Conservation (phyloP, 2,113 vertebrate species). For the Egretta garzetta region DNA sequence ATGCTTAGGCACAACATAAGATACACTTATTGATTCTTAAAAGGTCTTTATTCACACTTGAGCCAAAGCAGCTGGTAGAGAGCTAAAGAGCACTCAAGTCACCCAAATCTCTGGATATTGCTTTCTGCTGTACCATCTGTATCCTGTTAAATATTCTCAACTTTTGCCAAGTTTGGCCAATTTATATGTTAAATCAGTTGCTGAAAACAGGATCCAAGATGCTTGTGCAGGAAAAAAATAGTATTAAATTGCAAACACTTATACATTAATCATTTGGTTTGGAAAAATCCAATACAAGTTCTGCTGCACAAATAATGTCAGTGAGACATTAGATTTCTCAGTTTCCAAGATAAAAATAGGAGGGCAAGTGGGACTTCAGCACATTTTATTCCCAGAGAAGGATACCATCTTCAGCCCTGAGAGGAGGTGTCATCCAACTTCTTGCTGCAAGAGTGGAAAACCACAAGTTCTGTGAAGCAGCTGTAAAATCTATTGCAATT, state of each 20-base stretch:
- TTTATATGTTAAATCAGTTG: slow-evolving; percentile 82
- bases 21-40: slow-evolving; percentile 76
- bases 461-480: background rate
- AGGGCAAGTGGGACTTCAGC: background rate
- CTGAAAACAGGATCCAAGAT: slow-evolving; percentile 73
- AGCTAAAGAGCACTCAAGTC: slow-evolving; percentile 76
- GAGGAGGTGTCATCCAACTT: background rate
- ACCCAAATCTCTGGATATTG: slow-evolving; percentile 81
- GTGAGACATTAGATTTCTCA: slow-evolving; percentile 16
- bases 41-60: slow-evolving; percentile 81
- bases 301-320: slow-evolving; percentile 34
- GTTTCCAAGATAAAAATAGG: background rate
- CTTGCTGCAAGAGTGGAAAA: background rate
- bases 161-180: slow-evolving; percentile 82
- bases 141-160: slow-evolving; percentile 81
- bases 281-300: slow-evolving; percentile 47
- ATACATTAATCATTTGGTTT: slow-evolving; percentile 72
- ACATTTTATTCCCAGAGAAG: background rate
- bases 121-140: slow-evolving; percentile 83
- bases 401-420: background rate
- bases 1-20: slow-evolving; percentile 71
- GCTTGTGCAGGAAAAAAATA: slow-evolving; percentile 29
- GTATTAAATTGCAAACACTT: slow-evolving; percentile 64
- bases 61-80: slow-evolving; percentile 80
- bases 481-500: background rate